A percentile compares a stretch with the other conserved stretches of the same genome.
Conservation (phyloP, 2,113 vertebrate species). For the Urocolius indicus region DNA sequence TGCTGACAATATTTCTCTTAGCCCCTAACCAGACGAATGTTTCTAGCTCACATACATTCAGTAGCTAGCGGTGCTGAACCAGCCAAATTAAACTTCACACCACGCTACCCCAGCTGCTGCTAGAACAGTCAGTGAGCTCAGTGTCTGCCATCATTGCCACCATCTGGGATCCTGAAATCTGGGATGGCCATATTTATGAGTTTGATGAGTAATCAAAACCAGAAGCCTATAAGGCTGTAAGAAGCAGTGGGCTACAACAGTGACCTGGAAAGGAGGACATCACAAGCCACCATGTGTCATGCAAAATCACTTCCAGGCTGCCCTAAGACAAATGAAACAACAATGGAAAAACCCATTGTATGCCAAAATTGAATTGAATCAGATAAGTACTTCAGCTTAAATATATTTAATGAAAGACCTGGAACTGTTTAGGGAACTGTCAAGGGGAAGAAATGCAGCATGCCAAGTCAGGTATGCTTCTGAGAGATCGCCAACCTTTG, state of each 20-base stretch:
- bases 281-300: neutral
- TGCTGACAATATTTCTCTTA: neutral
- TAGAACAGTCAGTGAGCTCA: neutral
- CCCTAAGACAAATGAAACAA: neutral
- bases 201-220: neutral
- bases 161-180: neutral
- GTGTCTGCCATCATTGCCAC: neutral
- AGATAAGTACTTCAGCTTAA: neutral
- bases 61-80: neutral
- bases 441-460: neutral
- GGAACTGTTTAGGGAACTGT: neutral
- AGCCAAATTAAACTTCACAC: neutral
- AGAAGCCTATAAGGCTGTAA: neutral
- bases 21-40: neutral
- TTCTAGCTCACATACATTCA: neutral
- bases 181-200: neutral
- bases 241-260: neutral
- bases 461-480: rapidly evolving
- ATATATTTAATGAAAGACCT: neutral
- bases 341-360: neutral
- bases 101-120: neutral
- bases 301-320: neutral
- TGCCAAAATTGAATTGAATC: neutral
- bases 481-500: neutral
- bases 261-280: neutral